These are phyloP conservation scores for Volucella inflata DNA, from an alignment of 2,888 invertebrate genomes.

Conservation along the genomic window DNA sequence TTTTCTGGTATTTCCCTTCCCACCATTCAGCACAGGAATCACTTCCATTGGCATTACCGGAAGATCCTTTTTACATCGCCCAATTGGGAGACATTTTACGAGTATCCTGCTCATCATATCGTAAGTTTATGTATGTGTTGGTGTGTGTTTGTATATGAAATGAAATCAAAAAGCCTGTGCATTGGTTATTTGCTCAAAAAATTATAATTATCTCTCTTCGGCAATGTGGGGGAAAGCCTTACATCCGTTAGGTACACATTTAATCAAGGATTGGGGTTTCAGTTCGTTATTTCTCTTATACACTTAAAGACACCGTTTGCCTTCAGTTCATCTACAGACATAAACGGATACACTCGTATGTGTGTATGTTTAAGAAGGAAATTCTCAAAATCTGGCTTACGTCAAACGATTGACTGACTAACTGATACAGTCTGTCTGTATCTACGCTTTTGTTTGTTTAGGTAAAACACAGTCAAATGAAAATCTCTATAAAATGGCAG, in stretches of 20 bases:
- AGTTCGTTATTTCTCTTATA: constrained; percentile 61
- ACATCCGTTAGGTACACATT: constrained; percentile 60
- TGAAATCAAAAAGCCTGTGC: constrained; percentile 59
- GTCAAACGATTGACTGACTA: constrained; percentile 29
- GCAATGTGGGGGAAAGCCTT: neutral
- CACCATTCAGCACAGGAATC: neutral
- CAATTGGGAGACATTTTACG: constrained; percentile 46
- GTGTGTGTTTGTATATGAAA: constrained; percentile 15
- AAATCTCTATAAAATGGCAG: constrained; percentile 30
- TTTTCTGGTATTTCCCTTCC: constrained; percentile 33
- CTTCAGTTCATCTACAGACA: constrained; percentile 6
- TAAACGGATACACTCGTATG: neutral
- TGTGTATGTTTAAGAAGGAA: constrained; percentile 3
- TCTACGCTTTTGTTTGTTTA: constrained; percentile 63
- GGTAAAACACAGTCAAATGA: constrained; percentile 66
- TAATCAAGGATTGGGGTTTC: constrained; percentile 74
- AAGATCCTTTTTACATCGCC: constrained; percentile 51
- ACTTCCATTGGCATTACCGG: constrained; percentile 26
- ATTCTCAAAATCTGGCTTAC: constrained; percentile 25
- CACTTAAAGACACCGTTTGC: neutral
- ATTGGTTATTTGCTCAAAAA: constrained; percentile 70
- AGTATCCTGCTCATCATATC: constrained; percentile 10
- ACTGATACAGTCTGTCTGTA: too few relatives aligned
- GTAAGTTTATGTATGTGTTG: neutral
- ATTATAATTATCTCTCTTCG: constrained; percentile 71